Base-by-base conservation (phyloP, 2,113 vertebrate genomes). In the Colaptes auratus region DNA sequence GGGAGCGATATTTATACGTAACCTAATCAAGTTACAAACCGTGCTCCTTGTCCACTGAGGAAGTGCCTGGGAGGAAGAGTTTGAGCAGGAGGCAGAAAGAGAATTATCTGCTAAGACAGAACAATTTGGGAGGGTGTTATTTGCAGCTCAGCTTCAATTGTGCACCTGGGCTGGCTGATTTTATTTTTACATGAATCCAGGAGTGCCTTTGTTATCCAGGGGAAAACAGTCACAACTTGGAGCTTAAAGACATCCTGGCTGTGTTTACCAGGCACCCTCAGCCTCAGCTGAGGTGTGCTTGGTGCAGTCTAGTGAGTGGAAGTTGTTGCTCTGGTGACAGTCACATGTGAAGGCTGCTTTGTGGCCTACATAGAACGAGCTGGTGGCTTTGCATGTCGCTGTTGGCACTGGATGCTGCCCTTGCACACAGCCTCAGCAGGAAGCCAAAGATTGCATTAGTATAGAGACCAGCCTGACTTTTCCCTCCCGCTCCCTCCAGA, bases 321-420 rank as follows among this genome's bases (percentile, higher is more conserved):
- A 76, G 86, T 71, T 65, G 95, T 86, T 91, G 76, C 86, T 93
- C 44, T 79, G 92, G 82, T 70, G 91, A 89, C 52, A 60, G 66
- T 74, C 92, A 88, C 91, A 66, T 59, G 86, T 21, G 78, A 69
- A 76, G 69, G 90, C 80, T 84, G 79, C 55, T 31, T 48, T 58
- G 19, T 77, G 89, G 76, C 92, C 84, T 82, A 50, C 66, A 61
- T 82, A 76, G 31, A n/a, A 8, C 0, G 18, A 80, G 95, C 93
- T 60, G 20, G 86, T 92, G 89, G 72, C 91, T 90, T 64, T 3
- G 86, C 42, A 18, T 72, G 70, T 84, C 3, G 61, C 93, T 88
- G 9, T 28, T 30, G 90, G 89, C 69, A 9, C 36, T 3, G 77
- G 14, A 31, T 18, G 77, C 82, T 89, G 7, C 75, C 65, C 74